phyloP scores from a whole-genome alignment of 30 jellyfish, hydroid and myxozoan genomes.

The Sanderia malayensis region DNA sequence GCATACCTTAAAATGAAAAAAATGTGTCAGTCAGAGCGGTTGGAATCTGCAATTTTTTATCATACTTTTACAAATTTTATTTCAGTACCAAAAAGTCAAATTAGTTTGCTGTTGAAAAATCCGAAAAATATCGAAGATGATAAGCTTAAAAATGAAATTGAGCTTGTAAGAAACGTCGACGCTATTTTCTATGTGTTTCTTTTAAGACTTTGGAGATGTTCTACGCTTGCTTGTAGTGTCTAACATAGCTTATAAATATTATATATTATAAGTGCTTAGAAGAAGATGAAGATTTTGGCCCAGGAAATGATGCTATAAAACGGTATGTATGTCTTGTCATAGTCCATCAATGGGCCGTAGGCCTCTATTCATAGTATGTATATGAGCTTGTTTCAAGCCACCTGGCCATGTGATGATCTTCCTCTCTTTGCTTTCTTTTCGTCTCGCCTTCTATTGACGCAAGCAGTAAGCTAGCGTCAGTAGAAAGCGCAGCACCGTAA shows the following conservation, averaged over 20 bases:
- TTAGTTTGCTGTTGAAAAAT: constrained; percentile 44
- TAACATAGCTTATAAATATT: not conserved
- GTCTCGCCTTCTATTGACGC: too few relatives aligned
- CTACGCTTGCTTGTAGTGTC: not conserved
- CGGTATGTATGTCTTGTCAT: constrained; percentile 59
- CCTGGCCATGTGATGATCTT: too few relatives aligned
- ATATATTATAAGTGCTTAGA: constrained; percentile 49
- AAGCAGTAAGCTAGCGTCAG: too few relatives aligned
- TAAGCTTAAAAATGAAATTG: constrained; percentile 37
- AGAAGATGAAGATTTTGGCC: constrained; percentile 85
- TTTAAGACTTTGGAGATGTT: not conserved
- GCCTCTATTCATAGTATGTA: too few relatives aligned
- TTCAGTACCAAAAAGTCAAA: constrained; percentile 67
- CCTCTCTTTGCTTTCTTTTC: too few relatives aligned
- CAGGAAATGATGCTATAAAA: constrained; percentile 61
- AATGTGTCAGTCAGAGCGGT: too few relatives aligned
- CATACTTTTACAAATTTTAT: too few relatives aligned
- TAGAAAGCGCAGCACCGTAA: too few relatives aligned
- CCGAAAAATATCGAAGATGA: constrained; percentile 40
- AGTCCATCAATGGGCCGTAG: too few relatives aligned
- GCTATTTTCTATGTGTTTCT: not conserved
- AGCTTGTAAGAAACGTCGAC: constrained; percentile 20
- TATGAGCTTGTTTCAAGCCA: too few relatives aligned
- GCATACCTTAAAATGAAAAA: too few relatives aligned
- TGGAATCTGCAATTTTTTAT: too few relatives aligned